Conservation (phyloP, 2,113 vertebrate species). For the Aleadryas rufinucha region DNA sequence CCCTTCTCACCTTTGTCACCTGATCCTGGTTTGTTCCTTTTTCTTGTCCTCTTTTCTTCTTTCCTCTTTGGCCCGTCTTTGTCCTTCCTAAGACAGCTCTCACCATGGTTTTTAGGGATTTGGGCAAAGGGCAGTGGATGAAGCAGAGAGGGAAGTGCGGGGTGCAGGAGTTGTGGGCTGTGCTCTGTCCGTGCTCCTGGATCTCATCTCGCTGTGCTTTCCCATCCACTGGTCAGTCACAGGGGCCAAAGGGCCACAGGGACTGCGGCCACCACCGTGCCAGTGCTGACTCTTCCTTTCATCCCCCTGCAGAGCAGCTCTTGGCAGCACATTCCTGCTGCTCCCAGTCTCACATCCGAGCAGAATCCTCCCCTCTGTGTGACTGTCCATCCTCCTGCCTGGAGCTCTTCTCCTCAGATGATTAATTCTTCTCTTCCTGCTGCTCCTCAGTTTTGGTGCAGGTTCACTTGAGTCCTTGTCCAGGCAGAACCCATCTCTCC, state of each 20-base stretch:
- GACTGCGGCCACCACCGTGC: fast-evolving
- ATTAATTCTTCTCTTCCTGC: background rate
- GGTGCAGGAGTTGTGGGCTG: fast-evolving
- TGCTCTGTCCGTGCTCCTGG: fast-evolving
- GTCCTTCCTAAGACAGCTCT: background rate
- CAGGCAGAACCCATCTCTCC: background rate
- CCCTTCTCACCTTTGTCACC: background rate
- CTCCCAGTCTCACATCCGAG: fast-evolving
- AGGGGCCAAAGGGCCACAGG: background rate
- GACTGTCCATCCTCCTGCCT: background rate
- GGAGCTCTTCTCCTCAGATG: background rate
- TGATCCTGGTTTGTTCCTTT: background rate
- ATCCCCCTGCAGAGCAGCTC: background rate
- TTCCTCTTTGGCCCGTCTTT: background rate
- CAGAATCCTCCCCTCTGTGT: background rate
- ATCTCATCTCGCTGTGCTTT: background rate
- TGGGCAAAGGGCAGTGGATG: background rate
- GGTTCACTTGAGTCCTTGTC: background rate
- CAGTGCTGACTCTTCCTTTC: background rate
- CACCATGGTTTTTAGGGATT: fast-evolving
- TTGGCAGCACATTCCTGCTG: background rate
- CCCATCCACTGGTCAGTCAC: background rate
- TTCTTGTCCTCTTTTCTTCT: background rate
- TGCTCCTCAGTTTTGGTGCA: background rate
- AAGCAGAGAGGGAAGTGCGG: background rate